Conservation (phyloP, 23 tunicate genomes). For the Halocynthia roretzi region DNA sequence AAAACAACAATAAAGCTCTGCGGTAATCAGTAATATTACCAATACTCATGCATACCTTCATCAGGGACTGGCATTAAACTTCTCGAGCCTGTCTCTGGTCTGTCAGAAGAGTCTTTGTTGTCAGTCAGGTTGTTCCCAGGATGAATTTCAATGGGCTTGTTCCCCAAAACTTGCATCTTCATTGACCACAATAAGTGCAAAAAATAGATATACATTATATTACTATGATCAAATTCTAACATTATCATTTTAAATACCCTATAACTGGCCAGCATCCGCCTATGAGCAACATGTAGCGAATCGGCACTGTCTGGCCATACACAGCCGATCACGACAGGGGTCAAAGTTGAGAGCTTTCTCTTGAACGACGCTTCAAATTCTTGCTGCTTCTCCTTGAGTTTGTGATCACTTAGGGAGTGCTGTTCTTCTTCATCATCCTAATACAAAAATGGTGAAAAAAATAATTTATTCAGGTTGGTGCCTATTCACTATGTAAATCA, state of each 20-base stretch:
- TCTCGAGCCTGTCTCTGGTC: too few species aligned
- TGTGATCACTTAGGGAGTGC: conserved; percentile 40
- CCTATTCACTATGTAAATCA: too few species aligned
- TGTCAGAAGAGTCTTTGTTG: not conserved
- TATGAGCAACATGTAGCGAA: conserved; percentile 9
- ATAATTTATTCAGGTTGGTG: not conserved
- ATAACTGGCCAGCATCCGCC: conserved; percentile 35
- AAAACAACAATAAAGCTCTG: too few species aligned
- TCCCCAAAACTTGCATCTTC: not conserved
- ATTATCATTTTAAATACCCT: conserved; percentile 19
- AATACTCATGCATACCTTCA: conserved; percentile 15
- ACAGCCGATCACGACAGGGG: conserved; percentile 64
- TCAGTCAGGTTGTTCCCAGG: not conserved
- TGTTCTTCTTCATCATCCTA: conserved; percentile 44
- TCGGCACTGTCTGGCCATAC: conserved; percentile 40
- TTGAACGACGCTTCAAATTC: conserved; percentile 90
- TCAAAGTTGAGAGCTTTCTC: conserved; percentile 56
- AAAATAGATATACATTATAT: not conserved
- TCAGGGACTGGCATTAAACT: conserved; percentile 15
- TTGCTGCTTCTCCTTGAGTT: conserved; percentile 74
- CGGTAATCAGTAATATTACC: not conserved
- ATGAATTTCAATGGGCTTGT: not conserved
- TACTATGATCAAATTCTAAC: not conserved
- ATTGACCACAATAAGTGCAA: too few species aligned
- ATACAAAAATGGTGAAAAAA: not conserved